Base-by-base conservation (phyloP, 2,797 vertebrate species). In the Prunella strophiata region DNA sequence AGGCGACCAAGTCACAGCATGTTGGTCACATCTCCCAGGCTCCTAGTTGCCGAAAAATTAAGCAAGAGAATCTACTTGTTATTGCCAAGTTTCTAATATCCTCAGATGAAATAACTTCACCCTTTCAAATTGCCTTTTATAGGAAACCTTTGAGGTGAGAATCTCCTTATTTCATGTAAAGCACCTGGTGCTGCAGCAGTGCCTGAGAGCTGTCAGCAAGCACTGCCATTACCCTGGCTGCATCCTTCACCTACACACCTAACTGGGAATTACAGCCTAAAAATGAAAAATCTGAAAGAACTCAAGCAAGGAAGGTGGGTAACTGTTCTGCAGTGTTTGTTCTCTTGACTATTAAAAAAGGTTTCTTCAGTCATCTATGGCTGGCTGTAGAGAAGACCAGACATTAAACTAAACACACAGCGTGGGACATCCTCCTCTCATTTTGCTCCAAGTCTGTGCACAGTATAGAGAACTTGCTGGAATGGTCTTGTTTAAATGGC, bases 401-500 rank as follows among this genome's bases (percentile, higher is more conserved):
- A 42, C 43, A 29, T 10, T 20, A 58, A 79, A 89, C 73, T 66
- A 76, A 90, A 68, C 15, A 29, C 4, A 51, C 7, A 51, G 30
- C 3, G 4, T 22, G 59, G 70, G 51, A 78, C 32, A 36, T 23
- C 54, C 26, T 89, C 29, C 36, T 77, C 54, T 48, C 66, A 21
- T 72, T 90, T 59, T 73, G n/a, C 57, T 85, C 65, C 42, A 40
- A 13, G 59, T 16, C n/a, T 34, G 22, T 40, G 61, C 18, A 27
- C 0, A 4, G 20, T 10, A 50, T 11, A 27, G 38, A 86, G 45
- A 94, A 85, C 73, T 72, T 51, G 40, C 58, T 54, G 62, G 36
- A 92, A 75, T 4, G 47, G 19, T 89, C 38, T 45, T 78, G 32
- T 58, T 91, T 88, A 91, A 96, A 82, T 81, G 82, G 76, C 73